Conservation (phyloP, 37 sponge, comb jelly and placozoan genomes). For the Aplysina aerophoba region DNA sequence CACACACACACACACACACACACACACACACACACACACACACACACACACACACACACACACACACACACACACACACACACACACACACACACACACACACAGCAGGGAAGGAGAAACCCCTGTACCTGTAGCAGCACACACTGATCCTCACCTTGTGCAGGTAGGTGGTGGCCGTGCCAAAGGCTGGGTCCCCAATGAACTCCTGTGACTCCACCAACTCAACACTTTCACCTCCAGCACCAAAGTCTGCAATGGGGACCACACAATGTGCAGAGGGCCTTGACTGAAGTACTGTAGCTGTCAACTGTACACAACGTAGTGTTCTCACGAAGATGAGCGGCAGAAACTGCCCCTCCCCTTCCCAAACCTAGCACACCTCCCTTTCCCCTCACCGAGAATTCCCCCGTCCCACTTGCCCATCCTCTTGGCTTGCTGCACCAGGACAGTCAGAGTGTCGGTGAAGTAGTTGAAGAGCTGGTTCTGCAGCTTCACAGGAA, state of each 20-base stretch:
- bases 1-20: no score
- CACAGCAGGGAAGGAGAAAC: no score
- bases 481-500: constrained; percentile 90
- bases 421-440: constrained; percentile 69
- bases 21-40: no score
- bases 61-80: no score
- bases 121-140: neutral
- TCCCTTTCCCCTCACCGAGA: constrained; percentile 51
- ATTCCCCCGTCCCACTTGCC: constrained; percentile 90
- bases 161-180: constrained; percentile 78
- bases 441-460: constrained; percentile 71
- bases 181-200: constrained; percentile 70
- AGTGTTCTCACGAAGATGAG: no score
- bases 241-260: constrained; percentile 60
- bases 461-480: constrained; percentile 84
- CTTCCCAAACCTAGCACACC: neutral
- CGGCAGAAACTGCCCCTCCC: no score
- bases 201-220: constrained; percentile 60
- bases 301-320: no score
- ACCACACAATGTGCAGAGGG: neutral
- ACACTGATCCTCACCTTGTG: constrained; percentile 63
- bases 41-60: no score
- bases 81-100: no score
- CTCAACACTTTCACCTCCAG: constrained; percentile 71
- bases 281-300: neutral